phyloP scores from a whole-genome alignment of 2,888 invertebrate species.

The Sussaba pulchella region DNA sequence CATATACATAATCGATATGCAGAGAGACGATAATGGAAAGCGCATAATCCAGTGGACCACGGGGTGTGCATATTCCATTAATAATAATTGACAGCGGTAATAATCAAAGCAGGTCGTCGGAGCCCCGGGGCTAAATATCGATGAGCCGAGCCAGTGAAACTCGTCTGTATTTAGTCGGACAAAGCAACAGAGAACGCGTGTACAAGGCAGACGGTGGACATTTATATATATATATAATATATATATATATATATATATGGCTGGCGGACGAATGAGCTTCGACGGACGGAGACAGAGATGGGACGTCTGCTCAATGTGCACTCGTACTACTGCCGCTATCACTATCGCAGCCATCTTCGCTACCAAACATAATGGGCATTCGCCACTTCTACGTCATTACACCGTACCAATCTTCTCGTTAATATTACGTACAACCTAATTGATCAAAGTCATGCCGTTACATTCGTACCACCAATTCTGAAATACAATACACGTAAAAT shows the following conservation, averaged over 20 bases:
- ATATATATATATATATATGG: constrained; percentile 2
- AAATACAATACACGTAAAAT: background rate
- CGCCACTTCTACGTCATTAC: constrained; percentile 25
- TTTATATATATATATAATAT: no score
- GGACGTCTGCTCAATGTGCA: constrained; percentile 29
- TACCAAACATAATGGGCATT: background rate
- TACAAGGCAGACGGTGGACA: constrained; percentile 38
- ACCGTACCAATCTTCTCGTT: constrained; percentile 16
- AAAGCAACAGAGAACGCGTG: constrained; percentile 54
- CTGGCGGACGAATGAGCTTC: constrained; percentile 14
- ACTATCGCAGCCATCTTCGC: background rate
- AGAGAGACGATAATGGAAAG: constrained; percentile 50
- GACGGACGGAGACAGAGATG: constrained; percentile 10
- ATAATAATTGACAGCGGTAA: constrained; percentile 67
- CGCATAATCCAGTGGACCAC: constrained; percentile 56
- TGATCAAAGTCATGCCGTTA: background rate
- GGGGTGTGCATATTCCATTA: constrained; percentile 61
- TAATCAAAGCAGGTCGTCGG: constrained; percentile 65
- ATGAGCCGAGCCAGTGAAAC: constrained; percentile 55
- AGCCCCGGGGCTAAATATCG: constrained; percentile 63
- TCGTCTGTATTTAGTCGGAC: constrained; percentile 59
- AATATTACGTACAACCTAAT: constrained; percentile 3
- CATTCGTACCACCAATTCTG: background rate
- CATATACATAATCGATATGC: no score
- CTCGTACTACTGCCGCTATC: constrained; percentile 20